Evolutionary conservation across 53 echinoderm and acorn worm species (phyloP).

Genomic region (Paelopatides confundens): DNA sequence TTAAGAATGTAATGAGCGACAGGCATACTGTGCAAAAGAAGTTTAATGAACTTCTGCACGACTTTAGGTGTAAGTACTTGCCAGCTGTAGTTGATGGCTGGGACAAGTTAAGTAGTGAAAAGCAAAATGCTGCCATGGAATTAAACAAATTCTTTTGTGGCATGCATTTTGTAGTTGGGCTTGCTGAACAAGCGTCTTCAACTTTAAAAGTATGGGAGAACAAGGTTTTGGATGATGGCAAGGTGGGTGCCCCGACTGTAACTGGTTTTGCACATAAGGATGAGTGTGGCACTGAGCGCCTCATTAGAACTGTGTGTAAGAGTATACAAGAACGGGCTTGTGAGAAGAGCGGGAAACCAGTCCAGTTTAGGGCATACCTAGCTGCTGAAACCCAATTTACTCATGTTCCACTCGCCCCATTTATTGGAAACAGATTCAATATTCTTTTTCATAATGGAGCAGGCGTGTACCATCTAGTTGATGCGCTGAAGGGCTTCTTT

Average conservation of each 20-base stretch:
- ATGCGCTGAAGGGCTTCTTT: slow-evolving; percentile 17
- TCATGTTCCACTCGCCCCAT: slow-evolving; percentile 42
- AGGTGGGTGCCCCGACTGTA: background rate
- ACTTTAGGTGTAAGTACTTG: too few relatives aligned
- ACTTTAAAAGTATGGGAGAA: slow-evolving; percentile 38
- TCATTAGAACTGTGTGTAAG: slow-evolving; percentile 62
- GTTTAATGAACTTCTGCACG: too few relatives aligned
- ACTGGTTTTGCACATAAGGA: slow-evolving; percentile 4
- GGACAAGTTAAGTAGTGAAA: too few relatives aligned
- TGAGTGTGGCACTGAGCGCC: slow-evolving; percentile 57
- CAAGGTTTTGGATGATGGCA: slow-evolving; percentile 13
- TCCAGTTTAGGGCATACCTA: slow-evolving; percentile 57
- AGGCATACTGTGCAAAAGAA: too few relatives aligned
- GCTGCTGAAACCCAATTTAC: background rate
- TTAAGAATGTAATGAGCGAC: too few relatives aligned
- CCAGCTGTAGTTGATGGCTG: too few relatives aligned
- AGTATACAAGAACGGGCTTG: slow-evolving; percentile 67
- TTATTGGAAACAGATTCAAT: slow-evolving; percentile 55
- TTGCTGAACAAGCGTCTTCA: too few relatives aligned
- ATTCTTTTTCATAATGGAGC: slow-evolving; percentile 59
- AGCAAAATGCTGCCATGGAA: too few relatives aligned
- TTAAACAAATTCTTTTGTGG: slow-evolving; percentile 27
- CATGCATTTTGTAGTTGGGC: slow-evolving; percentile 59
- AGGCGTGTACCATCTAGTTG: slow-evolving; percentile 31
- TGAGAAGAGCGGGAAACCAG: slow-evolving; percentile 68